Evolutionary conservation across 2,797 vertebrate genomes (phyloP), one percentile per base, ranked within the genome.

Genomic region (Falco columbarius): DNA sequence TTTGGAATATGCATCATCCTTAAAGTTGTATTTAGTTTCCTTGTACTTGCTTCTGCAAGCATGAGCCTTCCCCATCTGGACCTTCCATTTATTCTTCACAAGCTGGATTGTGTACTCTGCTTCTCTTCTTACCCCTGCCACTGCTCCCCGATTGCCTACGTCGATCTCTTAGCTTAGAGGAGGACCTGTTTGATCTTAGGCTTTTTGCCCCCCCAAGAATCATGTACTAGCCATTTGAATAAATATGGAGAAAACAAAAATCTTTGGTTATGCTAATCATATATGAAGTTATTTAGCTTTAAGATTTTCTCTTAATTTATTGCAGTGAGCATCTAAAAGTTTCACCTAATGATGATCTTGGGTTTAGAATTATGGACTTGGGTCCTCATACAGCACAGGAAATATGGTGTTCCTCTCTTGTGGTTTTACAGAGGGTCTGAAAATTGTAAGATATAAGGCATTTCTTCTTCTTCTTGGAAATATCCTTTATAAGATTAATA

Each of bases 381-480:
- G 3, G 14, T 51, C 26, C 16, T 74, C 38, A 7, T 49, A 7
- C 8, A 67, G 14, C 7, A n/a, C 59, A 24, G 22, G 16, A 36
- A 56, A 44, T 91, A 19, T 7, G 7, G 1, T 1, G 4, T 67
- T 59, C 0, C 36, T 52, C 6, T 47, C 14, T 36, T 2, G 1
- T n/a, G 34, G 17, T 42, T 86, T 82, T 85, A 47, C 15, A 67
- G 26, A 44, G 4, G 7, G 14, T 71, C 36, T 92, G 54, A 75
- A 83, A 79, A 49, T 30, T 65, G 7, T 65, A 56, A 52, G 21
- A 80, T 62, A 62, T 52, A 30, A 16, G 26, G 1, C 2, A 18
- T 68, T 67, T 59, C 24, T 67, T 71, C 24, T 12, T 81, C 68
- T 56, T 4, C 1, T 27, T 75, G 29, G 20, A 83, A 67, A 36